Base-by-base conservation (phyloP, 1,140 invertebrate species). In the Eriosoma lanigerum region DNA sequence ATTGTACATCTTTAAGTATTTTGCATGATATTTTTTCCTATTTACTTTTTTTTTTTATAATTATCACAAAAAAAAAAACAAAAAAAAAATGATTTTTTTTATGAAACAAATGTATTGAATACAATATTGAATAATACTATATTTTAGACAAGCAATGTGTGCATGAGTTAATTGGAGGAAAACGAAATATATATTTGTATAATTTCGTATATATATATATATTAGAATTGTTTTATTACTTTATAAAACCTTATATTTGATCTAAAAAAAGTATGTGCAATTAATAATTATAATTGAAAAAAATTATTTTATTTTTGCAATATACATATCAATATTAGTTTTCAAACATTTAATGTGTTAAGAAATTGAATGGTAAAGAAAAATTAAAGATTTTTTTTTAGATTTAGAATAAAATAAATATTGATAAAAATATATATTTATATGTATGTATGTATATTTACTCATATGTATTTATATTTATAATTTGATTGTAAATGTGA, bases 91-190 rank as follows among this genome's bases (percentile, higher is more conserved):
- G 15, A 46, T 60, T 60, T 58, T 76, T 76, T 78, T 78, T 78
- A 78, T 62, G 38, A 78, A 76, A 78, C 75, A 60, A 75, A 75
- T 56, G 54, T 75, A 17, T 78, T 56, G 13, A 60, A 60, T 60
- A 78, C 38, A 60, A 78, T 58, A 76, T 60, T 76, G 56, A 78
- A 54, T 76, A 58, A 75, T 75, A 75, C 64, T 70, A 62, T 78
- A 78, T 78, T 78, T 78, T 78, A 78, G 75, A 78, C 54, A 60
- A 78, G 56, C 75, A 78, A 78, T 78, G 38, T 78, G 75, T 78
- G 75, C 75, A 60, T 78, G 52, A 78, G 29, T 78, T 46, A 75
- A 58, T 56, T 29, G 50, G 32, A n/a, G 38, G 60, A 78, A 78
- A 60, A 62, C 56, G 56, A 56, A 76, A 56, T 76, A 76, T 76